Conservation (phyloP, 2,797 vertebrate genomes). For the Poeciliopsis presidionis region DNA sequence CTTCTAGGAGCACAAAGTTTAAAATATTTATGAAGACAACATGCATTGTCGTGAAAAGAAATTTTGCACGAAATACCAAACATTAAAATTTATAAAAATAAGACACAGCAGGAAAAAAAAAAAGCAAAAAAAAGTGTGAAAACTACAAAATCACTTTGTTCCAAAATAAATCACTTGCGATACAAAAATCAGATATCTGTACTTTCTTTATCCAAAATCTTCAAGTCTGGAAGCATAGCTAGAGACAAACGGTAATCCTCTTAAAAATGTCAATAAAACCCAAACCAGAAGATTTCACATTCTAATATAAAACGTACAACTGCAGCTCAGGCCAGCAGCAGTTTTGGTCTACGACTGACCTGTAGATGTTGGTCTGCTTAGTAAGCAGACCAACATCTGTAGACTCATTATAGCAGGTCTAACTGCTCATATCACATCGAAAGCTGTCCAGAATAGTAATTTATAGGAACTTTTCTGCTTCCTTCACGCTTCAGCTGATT, state of each 20-base stretch:
- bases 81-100: conserved; percentile 3
- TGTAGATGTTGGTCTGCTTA: too few species aligned
- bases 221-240: not conserved
- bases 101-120: not conserved
- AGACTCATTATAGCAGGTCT: not conserved
- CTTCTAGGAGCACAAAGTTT: conserved; percentile 53
- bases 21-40: conserved; percentile 72
- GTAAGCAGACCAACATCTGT: not conserved
- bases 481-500: not conserved
- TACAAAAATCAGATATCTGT: too few species aligned
- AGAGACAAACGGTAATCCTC: not conserved
- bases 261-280: not conserved
- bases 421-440: not conserved
- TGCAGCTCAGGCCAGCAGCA: not conserved
- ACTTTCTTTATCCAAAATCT: not conserved
- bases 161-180: not conserved
- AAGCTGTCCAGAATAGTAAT: not conserved
- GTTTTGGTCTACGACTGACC: too few species aligned
- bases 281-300: not conserved
- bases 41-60: conserved; percentile 58
- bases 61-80: conserved; percentile 23
- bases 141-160: not conserved
- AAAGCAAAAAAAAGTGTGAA: not conserved
- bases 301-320: not conserved
- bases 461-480: not conserved